These are phyloP conservation scores for Dipodomys spectabilis DNA, from an alignment of 2,113 vertebrate genomes.

Conservation along the genomic window DNA sequence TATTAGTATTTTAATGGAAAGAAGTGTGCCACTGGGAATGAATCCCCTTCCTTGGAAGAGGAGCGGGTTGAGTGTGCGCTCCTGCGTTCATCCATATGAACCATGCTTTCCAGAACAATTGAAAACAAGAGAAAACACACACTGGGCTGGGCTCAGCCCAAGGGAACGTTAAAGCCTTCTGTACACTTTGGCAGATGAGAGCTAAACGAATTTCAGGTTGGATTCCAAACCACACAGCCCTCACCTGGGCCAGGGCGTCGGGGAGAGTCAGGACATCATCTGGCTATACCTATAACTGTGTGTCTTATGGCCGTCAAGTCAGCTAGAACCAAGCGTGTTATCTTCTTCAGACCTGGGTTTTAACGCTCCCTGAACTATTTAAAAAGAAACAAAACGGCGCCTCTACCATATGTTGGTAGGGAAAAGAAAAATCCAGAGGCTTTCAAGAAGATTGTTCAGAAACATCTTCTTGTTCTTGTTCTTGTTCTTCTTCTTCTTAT, in stretches of 20 bases:
- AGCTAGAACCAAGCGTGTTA: slow-evolving; percentile 31
- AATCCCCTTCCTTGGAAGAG: too few relatives aligned
- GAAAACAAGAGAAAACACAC: slow-evolving; percentile 27
- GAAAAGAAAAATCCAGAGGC: background rate
- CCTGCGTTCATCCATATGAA: too few relatives aligned
- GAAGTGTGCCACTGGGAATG: too few relatives aligned
- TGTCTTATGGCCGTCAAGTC: slow-evolving; percentile 70
- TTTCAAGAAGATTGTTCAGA: background rate
- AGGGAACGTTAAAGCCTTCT: slow-evolving; percentile 29
- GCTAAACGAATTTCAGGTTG: slow-evolving; percentile 67
- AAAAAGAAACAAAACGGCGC: too few relatives aligned
- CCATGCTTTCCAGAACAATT: background rate
- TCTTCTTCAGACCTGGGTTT: background rate
- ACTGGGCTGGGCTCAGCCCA: background rate
- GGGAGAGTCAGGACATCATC: slow-evolving; percentile 43
- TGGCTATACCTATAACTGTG: slow-evolving; percentile 64
- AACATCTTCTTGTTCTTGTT: too few relatives aligned
- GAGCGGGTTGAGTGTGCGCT: too few relatives aligned
- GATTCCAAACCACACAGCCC: slow-evolving; percentile 58
- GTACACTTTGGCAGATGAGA: slow-evolving; percentile 44
- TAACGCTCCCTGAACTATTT: slow-evolving; percentile 53
- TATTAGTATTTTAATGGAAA: too few relatives aligned
- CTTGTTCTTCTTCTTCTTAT: too few relatives aligned
- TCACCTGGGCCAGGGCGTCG: background rate
- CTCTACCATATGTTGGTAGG: background rate